phyloP scores from a whole-genome alignment of 2,113 vertebrate species.

The Tenrec ecaudatus region DNA sequence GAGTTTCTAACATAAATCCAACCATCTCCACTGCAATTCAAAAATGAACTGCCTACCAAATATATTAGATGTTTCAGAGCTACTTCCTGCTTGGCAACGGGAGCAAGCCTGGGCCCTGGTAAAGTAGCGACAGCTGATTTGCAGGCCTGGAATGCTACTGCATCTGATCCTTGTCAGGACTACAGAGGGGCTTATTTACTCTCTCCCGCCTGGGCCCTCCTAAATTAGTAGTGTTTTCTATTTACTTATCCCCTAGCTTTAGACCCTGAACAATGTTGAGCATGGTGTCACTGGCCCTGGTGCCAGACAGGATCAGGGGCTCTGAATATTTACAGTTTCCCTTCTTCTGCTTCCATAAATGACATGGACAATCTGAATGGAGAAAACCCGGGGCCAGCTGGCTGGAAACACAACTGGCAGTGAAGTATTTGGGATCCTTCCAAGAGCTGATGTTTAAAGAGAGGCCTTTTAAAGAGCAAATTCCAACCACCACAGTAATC shows the following conservation, averaged over 20 bases:
- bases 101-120: neutral
- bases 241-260: conserved; percentile 72
- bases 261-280: conserved; percentile 70
- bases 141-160: conserved; percentile 47
- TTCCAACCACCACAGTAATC: conserved; percentile 42
- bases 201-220: conserved; percentile 42
- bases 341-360: conserved; percentile 81
- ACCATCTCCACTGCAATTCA: conserved; percentile 11
- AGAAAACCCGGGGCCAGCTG: conserved; percentile 84
- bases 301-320: conserved; percentile 77
- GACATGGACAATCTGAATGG: conserved; percentile 79
- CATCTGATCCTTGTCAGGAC: conserved; percentile 60
- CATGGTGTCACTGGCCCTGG: conserved; percentile 72
- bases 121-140: conserved; percentile 75
- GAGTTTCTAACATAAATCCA: conserved; percentile 27
- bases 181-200: conserved; percentile 71
- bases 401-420: conserved; percentile 81
- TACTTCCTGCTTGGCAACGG: conserved; percentile 42
- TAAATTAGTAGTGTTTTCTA: conserved; percentile 71
- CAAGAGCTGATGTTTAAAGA: conserved; percentile 81
- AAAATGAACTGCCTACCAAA: conserved; percentile 31
- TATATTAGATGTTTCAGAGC: conserved; percentile 40
- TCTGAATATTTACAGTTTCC: conserved; percentile 76
- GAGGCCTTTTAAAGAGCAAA: conserved; percentile 77
- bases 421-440: conserved; percentile 75